Evolutionary conservation across 2,888 invertebrate genomes (phyloP), one percentile per base, ranked within the genome.

Genomic region (Ophonus ardosiacus): DNA sequence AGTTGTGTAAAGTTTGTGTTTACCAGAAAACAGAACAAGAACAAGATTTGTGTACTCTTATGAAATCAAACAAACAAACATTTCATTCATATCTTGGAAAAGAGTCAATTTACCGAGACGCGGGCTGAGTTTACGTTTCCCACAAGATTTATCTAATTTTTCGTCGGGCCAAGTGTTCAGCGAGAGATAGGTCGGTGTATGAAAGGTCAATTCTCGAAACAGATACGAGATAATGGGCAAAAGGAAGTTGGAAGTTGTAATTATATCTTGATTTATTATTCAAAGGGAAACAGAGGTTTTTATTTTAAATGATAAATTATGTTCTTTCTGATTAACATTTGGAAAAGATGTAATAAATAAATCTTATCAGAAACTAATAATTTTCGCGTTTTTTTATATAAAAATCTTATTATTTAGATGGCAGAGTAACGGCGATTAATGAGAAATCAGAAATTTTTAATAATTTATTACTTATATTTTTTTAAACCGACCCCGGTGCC

Each of bases 1-100:
- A 63, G 68, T 68, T 68, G 68, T 68, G 68, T 65, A 63, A 63
- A 63, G 18, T 21, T 63, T 21, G 24, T 65, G 31, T 68, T 68
- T 68, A 68, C 68, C 8, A 68, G 68, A 68, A 68, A 63, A 63
- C 63, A 63, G 68, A 68, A 31, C 68, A 68, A 17, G 59, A 13
- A 13, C 6, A 68, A 31, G 31, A 31, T 31, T 5, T 31, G 3
- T 31, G 31, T 68, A 68, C 68, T 15, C 38, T 7, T 31, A 38
- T 63, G 43, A 59, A 59, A 59, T 68, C 38, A 68, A 68, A 68
- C 38, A 31, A 68, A 68, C 68, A 68, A 68, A 68, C 68, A 68
- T 68, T 68, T 68, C 68, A 68, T 68, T 68, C 68, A 68, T 68
- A 68, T 68, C 68, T 68, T 68, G 68, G 68, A 68, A 68, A 15